phyloP scores from a whole-genome alignment of 2,113 vertebrate species.

The Recurvirostra avosetta region DNA sequence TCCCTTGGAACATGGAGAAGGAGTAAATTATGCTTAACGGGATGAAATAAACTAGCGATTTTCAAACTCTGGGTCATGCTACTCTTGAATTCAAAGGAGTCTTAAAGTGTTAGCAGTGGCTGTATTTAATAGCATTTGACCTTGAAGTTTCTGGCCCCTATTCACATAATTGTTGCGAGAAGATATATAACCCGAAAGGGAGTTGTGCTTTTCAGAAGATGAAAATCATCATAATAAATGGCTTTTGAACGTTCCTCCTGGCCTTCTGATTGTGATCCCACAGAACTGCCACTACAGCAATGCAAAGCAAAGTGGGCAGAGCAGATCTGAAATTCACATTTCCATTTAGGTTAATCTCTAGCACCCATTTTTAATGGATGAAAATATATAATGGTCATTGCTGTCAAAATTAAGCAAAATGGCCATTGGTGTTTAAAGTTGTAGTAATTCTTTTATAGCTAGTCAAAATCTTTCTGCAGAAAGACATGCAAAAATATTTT shows the following conservation, averaged over 20 bases:
- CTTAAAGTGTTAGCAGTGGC: background rate
- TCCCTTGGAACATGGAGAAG: background rate
- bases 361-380: background rate
- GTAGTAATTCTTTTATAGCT: background rate
- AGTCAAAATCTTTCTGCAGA: background rate
- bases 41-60: slow-evolving; percentile 8
- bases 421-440: background rate
- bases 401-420: background rate
- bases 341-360: background rate
- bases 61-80: background rate
- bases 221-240: slow-evolving; percentile 7
- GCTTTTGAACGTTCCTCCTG: background rate
- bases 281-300: background rate
- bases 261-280: background rate
- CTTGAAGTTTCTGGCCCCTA: background rate
- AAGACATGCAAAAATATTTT: background rate
- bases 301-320: background rate
- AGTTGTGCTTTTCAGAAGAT: background rate
- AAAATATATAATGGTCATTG: background rate
- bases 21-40: slow-evolving; percentile 18
- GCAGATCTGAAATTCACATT: background rate
- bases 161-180: background rate
- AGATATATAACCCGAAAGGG: background rate
- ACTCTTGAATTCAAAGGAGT: slow-evolving; percentile 2
- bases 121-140: background rate